A percentile compares a stretch with the other conserved stretches of the same genome.
Evolutionary conservation across 2,888 invertebrate genomes (phyloP).

Genomic region (Polydrusus pterygomalis): DNA sequence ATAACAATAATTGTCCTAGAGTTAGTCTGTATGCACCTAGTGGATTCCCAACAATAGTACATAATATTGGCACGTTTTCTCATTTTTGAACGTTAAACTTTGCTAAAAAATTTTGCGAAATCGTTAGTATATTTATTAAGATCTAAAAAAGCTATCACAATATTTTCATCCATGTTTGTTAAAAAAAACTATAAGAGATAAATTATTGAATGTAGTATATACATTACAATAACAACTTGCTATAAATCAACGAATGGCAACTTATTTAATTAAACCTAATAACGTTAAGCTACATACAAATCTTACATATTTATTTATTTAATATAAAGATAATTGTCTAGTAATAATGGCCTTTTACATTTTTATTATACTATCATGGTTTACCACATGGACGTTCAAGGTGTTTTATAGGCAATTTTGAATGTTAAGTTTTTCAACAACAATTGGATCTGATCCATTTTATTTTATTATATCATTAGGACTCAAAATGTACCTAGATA

Average conservation of each 20-base stretch:
- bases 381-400: too few relatives aligned
- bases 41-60: too few relatives aligned
- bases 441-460: too few relatives aligned
- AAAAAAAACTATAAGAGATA: background rate
- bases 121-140: constrained; percentile 12
- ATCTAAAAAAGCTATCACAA: constrained; percentile 36
- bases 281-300: constrained; percentile 19
- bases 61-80: background rate
- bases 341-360: background rate
- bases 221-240: constrained; percentile 10
- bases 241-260: constrained; percentile 33
- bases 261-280: constrained; percentile 16
- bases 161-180: constrained; percentile 17
- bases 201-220: constrained; percentile 3
- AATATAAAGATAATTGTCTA: constrained; percentile 8
- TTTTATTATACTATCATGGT: background rate
- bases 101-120: constrained; percentile 15
- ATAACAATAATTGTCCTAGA: too few relatives aligned
- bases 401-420: too few relatives aligned
- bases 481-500: too few relatives aligned
- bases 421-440: too few relatives aligned
- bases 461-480: too few relatives aligned
- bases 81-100: background rate
- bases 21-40: too few relatives aligned
- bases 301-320: too few relatives aligned